Conservation (phyloP, 2,797 vertebrate genomes). For the Rhinella marina region DNA sequence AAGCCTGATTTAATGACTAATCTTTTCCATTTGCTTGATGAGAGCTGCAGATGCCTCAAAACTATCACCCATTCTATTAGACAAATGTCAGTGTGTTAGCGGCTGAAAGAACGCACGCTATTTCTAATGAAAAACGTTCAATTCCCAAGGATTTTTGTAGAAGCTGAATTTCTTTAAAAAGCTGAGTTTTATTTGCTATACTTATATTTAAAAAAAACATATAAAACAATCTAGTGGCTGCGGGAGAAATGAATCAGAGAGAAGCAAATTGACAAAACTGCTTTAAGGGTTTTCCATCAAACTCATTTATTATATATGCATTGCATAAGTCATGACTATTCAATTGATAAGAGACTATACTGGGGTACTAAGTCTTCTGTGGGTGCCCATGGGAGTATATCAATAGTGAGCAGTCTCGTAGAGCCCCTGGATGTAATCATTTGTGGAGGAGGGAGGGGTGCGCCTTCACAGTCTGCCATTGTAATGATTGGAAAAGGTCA, state of each 20-base stretch:
- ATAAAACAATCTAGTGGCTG: background rate
- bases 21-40: slow-evolving; percentile 80
- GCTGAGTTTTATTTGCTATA: background rate
- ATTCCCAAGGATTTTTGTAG: background rate
- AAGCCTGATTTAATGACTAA: slow-evolving; percentile 86
- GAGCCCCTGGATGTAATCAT: too few species aligned
- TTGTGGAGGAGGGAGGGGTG: too few species aligned
- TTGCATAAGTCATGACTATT: background rate
- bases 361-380: too few species aligned
- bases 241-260: background rate
- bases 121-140: background rate
- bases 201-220: background rate
- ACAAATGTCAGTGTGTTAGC: slow-evolving; percentile 54
- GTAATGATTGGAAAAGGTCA: too few species aligned
- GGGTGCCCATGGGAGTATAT: too few species aligned
- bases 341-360: background rate
- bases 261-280: background rate
- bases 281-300: background rate
- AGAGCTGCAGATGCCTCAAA: slow-evolving; percentile 74
- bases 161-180: background rate
- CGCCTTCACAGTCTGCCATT: too few species aligned
- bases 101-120: slow-evolving; percentile 61
- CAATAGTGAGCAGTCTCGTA: too few species aligned
- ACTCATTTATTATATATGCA: background rate
- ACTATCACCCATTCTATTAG: slow-evolving; percentile 67